Conservation (phyloP, 2,888 invertebrate genomes). For the Masnerella sp. region DNA sequence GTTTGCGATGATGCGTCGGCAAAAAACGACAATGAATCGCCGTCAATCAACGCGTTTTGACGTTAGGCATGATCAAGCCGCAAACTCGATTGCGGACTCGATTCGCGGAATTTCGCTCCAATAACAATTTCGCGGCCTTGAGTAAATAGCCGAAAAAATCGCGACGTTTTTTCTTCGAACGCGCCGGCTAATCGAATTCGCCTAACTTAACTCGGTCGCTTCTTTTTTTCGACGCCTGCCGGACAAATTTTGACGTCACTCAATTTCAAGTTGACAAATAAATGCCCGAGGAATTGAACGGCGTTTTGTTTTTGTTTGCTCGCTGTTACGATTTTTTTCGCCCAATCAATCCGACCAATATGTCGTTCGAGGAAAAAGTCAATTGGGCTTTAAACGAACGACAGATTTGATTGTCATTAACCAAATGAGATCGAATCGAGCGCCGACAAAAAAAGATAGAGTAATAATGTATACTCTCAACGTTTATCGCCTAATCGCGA, state of each 20-base stretch:
- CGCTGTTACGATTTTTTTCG: slow-evolving; percentile 21
- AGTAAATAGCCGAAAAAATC: background rate
- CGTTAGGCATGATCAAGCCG: slow-evolving; percentile 63
- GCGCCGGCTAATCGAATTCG: too few species aligned
- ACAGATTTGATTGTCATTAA: slow-evolving; percentile 52
- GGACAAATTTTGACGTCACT: too few species aligned
- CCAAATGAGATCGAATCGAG: too few species aligned
- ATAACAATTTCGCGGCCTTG: too few species aligned
- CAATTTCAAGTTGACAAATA: too few species aligned
- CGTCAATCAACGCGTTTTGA: slow-evolving; percentile 69
- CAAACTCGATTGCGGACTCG: slow-evolving; percentile 72
- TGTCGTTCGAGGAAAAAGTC: slow-evolving; percentile 49
- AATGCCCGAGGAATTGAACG: too few species aligned
- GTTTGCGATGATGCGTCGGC: background rate
- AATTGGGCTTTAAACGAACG: slow-evolving; percentile 36
- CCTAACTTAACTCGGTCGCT: too few species aligned
- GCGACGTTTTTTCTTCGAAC: background rate
- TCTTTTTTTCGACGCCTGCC: background rate
- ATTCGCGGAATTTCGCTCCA: slow-evolving; percentile 72
- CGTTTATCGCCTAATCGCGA: too few species aligned
- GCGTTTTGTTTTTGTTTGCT: slow-evolving; percentile 5
- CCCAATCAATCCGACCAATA: slow-evolving; percentile 17
- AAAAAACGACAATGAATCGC: slow-evolving; percentile 67
- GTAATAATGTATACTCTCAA: too few species aligned
- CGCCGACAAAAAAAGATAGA: too few species aligned